Evolutionary conservation across 2,888 invertebrate genomes (phyloP).

Genomic region (Cheilosia variabilis): DNA sequence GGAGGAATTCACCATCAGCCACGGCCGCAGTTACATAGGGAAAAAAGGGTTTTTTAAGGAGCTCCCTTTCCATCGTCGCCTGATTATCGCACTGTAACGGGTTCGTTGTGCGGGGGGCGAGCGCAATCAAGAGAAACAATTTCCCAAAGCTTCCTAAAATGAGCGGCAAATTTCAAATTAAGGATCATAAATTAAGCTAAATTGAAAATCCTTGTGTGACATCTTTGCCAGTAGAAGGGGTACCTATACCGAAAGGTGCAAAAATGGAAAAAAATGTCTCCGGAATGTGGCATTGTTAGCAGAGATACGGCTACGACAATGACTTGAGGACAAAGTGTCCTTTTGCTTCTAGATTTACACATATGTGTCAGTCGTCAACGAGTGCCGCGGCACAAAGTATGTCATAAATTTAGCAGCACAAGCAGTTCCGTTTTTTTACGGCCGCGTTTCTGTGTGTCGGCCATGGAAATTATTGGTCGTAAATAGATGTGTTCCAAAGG

Average conservation of each 20-base stretch:
- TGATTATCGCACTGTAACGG: conserved; percentile 71
- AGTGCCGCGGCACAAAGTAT: conserved; percentile 40
- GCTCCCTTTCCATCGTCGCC: conserved; percentile 26
- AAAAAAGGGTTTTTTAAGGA: conserved; percentile 35
- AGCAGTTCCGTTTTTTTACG: conserved; percentile 74
- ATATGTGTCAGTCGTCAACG: conserved; percentile 74
- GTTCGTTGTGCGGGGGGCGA: conserved; percentile 35
- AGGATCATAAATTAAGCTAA: conserved; percentile 76
- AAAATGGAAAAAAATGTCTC: conserved; percentile 23
- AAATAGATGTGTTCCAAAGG: conserved; percentile 69
- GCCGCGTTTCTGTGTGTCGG: conserved; percentile 69
- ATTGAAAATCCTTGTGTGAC: conserved; percentile 76
- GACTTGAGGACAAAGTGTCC: conserved; percentile 51
- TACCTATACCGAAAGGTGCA: conserved; percentile 1
- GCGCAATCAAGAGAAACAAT: conserved; percentile 75
- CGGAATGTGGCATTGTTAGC: conserved; percentile 69
- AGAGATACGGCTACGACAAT: conserved; percentile 5
- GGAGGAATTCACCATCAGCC: conserved; percentile 55
- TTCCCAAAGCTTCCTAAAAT: conserved; percentile 71
- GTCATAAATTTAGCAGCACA: conserved; percentile 72
- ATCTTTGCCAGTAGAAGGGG: conserved; percentile 48
- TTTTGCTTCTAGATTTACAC: conserved; percentile 68
- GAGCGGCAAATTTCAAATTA: conserved; percentile 76
- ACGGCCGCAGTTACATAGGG: neutral
- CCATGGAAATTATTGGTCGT: conserved; percentile 74